Base-by-base conservation (phyloP, 2,113 vertebrate genomes). In the Alethe castanea region DNA sequence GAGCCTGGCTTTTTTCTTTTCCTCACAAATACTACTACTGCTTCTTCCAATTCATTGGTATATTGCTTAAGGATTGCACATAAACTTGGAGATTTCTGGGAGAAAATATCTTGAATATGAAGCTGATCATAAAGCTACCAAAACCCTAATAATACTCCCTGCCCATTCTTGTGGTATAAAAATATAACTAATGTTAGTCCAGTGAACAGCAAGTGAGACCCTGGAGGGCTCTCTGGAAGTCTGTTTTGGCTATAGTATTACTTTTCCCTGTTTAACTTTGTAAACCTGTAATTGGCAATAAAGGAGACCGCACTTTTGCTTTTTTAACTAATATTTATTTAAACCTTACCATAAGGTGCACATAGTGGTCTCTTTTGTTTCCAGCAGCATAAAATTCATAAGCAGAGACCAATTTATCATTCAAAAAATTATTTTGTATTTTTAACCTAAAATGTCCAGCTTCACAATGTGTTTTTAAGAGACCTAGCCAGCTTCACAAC, bases 221-320 rank as follows among this genome's bases (percentile, higher is more conserved):
- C 93, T 87, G 93, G 94, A 96, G 83, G 93, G 71, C 85, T 88
- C 66, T 92, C 59, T 94, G 90, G 62, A 91, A 96, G 67, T 69
- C 84, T 94, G 80, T 93, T 95, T 95, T 97, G 90, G 96, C 86
- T 93, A 92, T 76, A 87, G 50, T 44, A 79, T 94, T 74, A 91
- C 78, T 94, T 93, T 90, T 92, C 86, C 91, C 53, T 91, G 77
- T 93, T 97, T 94, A 95, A 96, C 93, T 95, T 92, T 96, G 91
- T 94, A 98, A 97, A 92, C 91, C 88, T 96, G 78, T 96, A 97
- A 96, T 93, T 97, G 94, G 95, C 94, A 97, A 97, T 97, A 97
- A 96, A 97, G 97, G 92, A 95, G 74, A 96, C 94, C 82, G 26
- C 90, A 90, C 93, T 97, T 95, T 93, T 95, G 84, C 82, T 93